Evolutionary conservation across 35 echinoderm and acorn worm species (phyloP), one percentile per base, ranked within the genome.

Genomic region (Ophiothrix spiculata): DNA sequence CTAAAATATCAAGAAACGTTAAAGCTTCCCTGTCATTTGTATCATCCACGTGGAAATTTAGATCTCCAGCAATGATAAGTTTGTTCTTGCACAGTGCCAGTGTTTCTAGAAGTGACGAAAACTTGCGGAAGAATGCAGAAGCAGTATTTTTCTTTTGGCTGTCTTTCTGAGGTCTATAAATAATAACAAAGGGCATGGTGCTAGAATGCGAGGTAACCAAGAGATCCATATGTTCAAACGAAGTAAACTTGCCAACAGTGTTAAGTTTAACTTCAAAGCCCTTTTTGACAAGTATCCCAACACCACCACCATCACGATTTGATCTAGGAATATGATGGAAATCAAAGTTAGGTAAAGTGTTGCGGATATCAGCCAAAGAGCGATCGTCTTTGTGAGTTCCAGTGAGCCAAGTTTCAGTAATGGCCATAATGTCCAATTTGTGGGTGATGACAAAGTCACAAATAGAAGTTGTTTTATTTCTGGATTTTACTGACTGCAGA

Each of bases 1-100:
- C n/a, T 17, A 87, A 34, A 23, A 83, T 21, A 29, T 86, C 37
- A 33, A 4, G 1, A 37, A 91, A 86, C 4, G 39, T 42, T 15
- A 15, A 35, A 25, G 74, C 75, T 0, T 64, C n/a, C 0, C 0
- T 23, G 75, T 87, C 84, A 31, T n/a, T 11, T 35, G 38, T 0
- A 75, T n/a, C 36, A 82, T 91, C 90, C 17, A 93, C 35, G 38
- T 83, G 85, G 31, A 88, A 14, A 84, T 88, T 93, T 28, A 93
- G 88, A 38, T 88, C 86, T 15, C 91, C 86, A 28, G 80, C 77
- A 33, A 93, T 35, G 17, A 93, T 39, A 46, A 92, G n/a, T 8
- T 34, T 23, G 60, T 75, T 32, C 33, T 34, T 38, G 25, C 3
- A 69, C 29, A 28, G 17, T 69, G 23, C 29, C 29, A n/a, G 23